Conservation (phyloP, 2,797 vertebrate genomes). For the Falco rusticolus region DNA sequence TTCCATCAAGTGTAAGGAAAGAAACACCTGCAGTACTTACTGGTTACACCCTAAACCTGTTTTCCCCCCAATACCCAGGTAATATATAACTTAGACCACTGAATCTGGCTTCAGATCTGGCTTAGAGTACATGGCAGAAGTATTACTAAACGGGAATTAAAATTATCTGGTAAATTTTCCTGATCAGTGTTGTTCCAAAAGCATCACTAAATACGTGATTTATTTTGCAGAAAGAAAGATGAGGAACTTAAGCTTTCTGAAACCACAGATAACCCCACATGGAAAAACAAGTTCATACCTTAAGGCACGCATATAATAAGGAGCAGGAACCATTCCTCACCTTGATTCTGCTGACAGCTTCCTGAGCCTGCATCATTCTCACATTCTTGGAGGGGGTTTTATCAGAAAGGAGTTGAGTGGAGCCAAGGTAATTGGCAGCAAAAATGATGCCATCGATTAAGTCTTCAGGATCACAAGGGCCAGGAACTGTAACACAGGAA, state of each 20-base stretch:
- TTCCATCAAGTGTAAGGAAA: not conserved
- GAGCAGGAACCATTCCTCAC: conserved; percentile 73
- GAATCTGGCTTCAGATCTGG: not conserved
- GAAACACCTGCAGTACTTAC: not conserved
- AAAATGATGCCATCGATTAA: conserved; percentile 98
- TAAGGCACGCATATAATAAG: not conserved
- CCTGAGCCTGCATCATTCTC: conserved; percentile 98
- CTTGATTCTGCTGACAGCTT: conserved; percentile 97
- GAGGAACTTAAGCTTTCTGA: not conserved
- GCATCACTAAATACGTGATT: not conserved
- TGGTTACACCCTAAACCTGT: not conserved
- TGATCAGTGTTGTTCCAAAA: not conserved
- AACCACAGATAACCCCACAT: not conserved
- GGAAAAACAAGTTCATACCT: not conserved
- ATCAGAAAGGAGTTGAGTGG: conserved; percentile 94
- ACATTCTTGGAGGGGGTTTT: conserved; percentile 97
- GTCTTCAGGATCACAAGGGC: conserved; percentile 97
- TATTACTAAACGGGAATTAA: not conserved
- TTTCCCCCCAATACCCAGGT: not conserved
- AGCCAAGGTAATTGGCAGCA: conserved; percentile 96
- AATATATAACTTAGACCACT: not conserved
- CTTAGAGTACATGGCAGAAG: not conserved
- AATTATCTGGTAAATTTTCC: not conserved
- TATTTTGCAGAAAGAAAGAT: not conserved
- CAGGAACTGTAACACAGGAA: conserved; percentile 86